A percentile compares a stretch with the other conserved stretches of the same genome.
Evolutionary conservation across 2,888 invertebrate species (phyloP).

Genomic region (Drosophila quasianomalipes): DNA sequence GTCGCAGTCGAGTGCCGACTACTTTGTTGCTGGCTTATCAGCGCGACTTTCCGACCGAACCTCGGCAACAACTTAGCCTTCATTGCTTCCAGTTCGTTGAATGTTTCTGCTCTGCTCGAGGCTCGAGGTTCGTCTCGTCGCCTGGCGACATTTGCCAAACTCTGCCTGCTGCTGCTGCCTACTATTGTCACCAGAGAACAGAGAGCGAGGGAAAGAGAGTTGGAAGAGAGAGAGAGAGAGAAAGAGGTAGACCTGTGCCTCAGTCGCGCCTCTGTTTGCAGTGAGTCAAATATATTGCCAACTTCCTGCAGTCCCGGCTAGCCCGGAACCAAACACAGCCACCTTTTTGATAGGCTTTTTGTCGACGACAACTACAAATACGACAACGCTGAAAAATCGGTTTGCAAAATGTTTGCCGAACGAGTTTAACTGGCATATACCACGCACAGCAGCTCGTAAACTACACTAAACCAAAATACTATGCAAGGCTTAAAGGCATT

Average conservation of each 20-base stretch:
- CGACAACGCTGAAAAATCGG: slow-evolving; percentile 19
- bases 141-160: slow-evolving; percentile 43
- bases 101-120: slow-evolving; percentile 22
- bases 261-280: slow-evolving; percentile 76
- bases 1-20: slow-evolving; percentile 30
- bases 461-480: neutral
- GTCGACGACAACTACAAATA: slow-evolving; percentile 37
- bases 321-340: slow-evolving; percentile 41
- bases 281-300: slow-evolving; percentile 83
- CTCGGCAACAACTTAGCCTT: slow-evolving; percentile 77
- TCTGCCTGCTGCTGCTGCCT: slow-evolving; percentile 32
- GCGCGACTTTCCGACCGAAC: slow-evolving; percentile 44
- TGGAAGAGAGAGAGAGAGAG: neutral
- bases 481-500: neutral
- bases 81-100: slow-evolving; percentile 77
- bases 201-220: neutral
- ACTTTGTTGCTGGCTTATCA: slow-evolving; percentile 63
- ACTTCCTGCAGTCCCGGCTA: slow-evolving; percentile 76
- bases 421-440: slow-evolving; percentile 28
- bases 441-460: slow-evolving; percentile 14
- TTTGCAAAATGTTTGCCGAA: neutral
- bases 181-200: slow-evolving; percentile 61
- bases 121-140: slow-evolving; percentile 18
- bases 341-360: slow-evolving; percentile 71
- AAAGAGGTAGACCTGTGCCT: slow-evolving; percentile 42